Evolutionary conservation across 2,797 vertebrate genomes (phyloP), one percentile per base, ranked within the genome.

Genomic region (Tangara arthus): DNA sequence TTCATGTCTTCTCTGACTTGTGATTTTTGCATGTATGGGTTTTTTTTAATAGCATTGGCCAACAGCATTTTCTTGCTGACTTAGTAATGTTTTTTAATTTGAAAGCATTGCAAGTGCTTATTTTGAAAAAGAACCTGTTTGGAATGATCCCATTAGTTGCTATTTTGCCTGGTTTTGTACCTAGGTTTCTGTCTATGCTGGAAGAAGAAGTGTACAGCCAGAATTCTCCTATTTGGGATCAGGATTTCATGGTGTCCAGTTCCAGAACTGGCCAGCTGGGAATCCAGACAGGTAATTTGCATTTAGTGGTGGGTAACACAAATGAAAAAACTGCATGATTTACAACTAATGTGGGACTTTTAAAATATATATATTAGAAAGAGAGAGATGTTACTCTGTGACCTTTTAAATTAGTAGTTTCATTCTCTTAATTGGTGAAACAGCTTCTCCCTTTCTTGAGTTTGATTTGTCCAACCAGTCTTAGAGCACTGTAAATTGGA

Each of bases 181-280:
- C 82, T 97, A 99, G 99, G 94, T 99, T 99, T 97, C 96, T 99
- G 70, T 99, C 99, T 5, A 99, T 99, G 99, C 97, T 99, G 96
- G 99, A 99, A 96, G 99, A 99, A 98, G 99, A 99, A 97, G 99
- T 99, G 56, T 99, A 99, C 97, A 99, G 99, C 97, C 98, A 98
- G 91, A 99, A 98, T 93, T 99, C 99, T 93, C 99, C 99, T 8
- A 99, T 99, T 97, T 99, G 99, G 99, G 99, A 98, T 97, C 98
- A 98, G 95, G 99, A 99, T 97, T 99, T 99, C 93, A 97, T 98
- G 97, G 98, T 98, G 64, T 98, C 98, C 66, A 98, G 97, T 82
- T 97, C 98, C n/a, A 97, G 97, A 92, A 98, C 97, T 93, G 98
- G 98, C 88, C 98, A 99, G 96, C 98, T 99, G 91, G 98, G 99